Conservation (phyloP, 2,888 invertebrate species). For the Nephrotoma guestfalica region DNA sequence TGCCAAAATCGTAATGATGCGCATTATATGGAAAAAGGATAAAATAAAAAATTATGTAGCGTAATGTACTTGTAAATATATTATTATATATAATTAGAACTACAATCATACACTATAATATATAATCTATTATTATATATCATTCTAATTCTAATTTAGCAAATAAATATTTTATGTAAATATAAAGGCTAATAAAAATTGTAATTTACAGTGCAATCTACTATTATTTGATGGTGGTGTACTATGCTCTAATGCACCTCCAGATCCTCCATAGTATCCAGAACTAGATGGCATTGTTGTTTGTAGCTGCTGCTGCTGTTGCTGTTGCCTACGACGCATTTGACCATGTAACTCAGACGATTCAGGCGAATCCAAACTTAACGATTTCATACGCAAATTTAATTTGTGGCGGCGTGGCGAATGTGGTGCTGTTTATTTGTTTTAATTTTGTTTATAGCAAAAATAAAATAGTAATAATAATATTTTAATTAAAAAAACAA, state of each 20-base stretch:
- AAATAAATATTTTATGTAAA: neutral
- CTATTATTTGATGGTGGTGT: slow-evolving; percentile 38
- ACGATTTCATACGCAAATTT: slow-evolving; percentile 95
- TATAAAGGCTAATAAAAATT: neutral
- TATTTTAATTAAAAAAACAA: neutral
- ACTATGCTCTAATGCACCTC: slow-evolving; percentile 32
- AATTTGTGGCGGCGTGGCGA: slow-evolving; percentile 91
- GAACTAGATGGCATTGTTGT: slow-evolving; percentile 28
- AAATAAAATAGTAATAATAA: neutral
- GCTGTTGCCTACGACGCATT: slow-evolving; percentile 48
- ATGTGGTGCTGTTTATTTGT: slow-evolving; percentile 61
- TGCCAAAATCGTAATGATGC: slow-evolving; percentile 24
- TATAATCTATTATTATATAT: slow-evolving; percentile 6
- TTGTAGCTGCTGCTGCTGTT: slow-evolving; percentile 12
- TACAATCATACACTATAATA: neutral
- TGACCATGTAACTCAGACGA: slow-evolving; percentile 68
- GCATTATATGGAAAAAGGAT: neutral
- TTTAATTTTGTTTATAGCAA: neutral
- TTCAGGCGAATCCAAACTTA: slow-evolving; percentile 92
- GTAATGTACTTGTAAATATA: neutral
- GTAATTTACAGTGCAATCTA: slow-evolving; percentile 47
- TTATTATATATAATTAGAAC: neutral
- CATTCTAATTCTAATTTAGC: neutral
- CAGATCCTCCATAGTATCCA: slow-evolving; percentile 29
- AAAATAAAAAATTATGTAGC: neutral